Evolutionary conservation across 2,888 invertebrate genomes (phyloP), one percentile per base, ranked within the genome.

Genomic region (Poecilobothrus nobilitatus): DNA sequence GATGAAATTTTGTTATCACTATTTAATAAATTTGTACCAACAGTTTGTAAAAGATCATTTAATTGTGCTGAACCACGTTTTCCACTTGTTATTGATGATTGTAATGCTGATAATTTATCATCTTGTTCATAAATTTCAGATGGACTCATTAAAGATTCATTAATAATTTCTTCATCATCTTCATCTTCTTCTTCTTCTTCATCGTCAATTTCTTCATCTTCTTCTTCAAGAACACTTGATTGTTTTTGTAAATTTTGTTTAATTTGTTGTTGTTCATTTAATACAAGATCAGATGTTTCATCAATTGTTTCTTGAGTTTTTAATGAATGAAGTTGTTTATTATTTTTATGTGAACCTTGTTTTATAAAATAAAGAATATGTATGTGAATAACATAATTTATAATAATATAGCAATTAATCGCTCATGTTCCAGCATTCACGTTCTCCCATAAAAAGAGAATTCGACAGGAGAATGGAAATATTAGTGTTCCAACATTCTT

Each of bases 231-330:
- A 9, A 74, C 72, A 67, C 73, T 74, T 2, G 74, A 73, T 37
- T 74, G 74, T 41, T 74, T 74, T 12, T 69, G 72, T 27, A 74
- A 63, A 27, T 62, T 34, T 64, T 69, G 69, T 67, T 65, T 76
- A 75, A 21, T 72, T 76, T 72, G 70, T 70, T 72, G 70, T 70
- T 18, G 78, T 79, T 33, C 77, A 75, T 4, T 77, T 75, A 2
- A 37, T 44, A 65, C 8, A 12, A 67, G 21, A 65, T 73, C 71
- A 65, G 70, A 18, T 10, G 66, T 67, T 3, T 78, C 76, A 37
- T 74, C 74, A 63, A 80, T 78, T 65, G 78, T 79, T 27, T 80
- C 79, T 70, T 81, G 80, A 66, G 79, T 77, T 33, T 76, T 76
- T 5, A 81, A 76, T 68, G 76, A 77, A n/a, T 77, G 77, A 70